A percentile compares a stretch with the other conserved stretches of the same genome.
phyloP scores from a whole-genome alignment of 2,797 vertebrate species.

The Paratrypauchen microcephalus region DNA sequence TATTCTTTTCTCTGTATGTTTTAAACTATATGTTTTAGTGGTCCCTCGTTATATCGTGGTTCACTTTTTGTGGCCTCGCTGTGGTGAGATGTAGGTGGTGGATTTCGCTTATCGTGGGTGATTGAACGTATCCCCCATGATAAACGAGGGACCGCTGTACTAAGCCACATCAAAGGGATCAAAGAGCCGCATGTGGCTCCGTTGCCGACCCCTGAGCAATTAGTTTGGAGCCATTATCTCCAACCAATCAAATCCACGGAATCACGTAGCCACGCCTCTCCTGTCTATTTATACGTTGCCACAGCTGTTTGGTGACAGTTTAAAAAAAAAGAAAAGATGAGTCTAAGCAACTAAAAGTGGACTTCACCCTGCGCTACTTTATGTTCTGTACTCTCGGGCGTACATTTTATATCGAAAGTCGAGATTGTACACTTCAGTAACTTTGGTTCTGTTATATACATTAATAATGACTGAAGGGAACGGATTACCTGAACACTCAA shows the following conservation, averaged over 20 bases:
- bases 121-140: too few relatives aligned
- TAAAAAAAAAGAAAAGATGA: not conserved
- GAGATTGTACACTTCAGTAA: not conserved
- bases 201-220: too few relatives aligned
- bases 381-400: not conserved
- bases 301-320: not conserved
- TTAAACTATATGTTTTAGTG: too few relatives aligned
- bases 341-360: not conserved
- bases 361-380: not conserved
- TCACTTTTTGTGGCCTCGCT: too few relatives aligned
- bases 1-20: too few relatives aligned
- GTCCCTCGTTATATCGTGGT: too few relatives aligned
- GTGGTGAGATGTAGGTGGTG: too few relatives aligned
- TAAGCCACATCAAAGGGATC: too few relatives aligned
- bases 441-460: not conserved
- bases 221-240: not conserved
- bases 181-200: too few relatives aligned
- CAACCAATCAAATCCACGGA: not conserved
- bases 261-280: not conserved
- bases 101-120: too few relatives aligned
- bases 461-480: conserved; percentile 54
- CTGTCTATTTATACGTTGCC: not conserved
- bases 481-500: conserved; percentile 29
- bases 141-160: too few relatives aligned
- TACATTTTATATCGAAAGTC: not conserved